A percentile compares a stretch with the other conserved stretches of the same genome.
These are phyloP conservation scores for Pempheris klunzingeri DNA, from an alignment of 2,797 vertebrate genomes.

Conservation along the genomic window DNA sequence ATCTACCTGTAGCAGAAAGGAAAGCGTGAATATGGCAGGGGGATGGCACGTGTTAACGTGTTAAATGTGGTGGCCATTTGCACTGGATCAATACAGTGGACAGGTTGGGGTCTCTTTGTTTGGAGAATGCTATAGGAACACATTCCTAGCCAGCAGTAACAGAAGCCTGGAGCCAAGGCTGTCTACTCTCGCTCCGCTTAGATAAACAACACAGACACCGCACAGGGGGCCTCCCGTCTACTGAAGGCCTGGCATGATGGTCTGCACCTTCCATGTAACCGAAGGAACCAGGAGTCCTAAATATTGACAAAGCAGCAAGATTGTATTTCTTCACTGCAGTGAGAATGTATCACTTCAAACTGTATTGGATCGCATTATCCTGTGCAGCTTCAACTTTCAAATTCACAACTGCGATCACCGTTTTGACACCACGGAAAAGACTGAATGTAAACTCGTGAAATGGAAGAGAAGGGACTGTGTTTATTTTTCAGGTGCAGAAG, in stretches of 20 bases:
- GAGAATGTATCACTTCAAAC: conserved; percentile 40
- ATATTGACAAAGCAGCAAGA: conserved; percentile 75
- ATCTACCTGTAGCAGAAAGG: not conserved
- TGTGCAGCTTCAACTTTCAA: conserved; percentile 21
- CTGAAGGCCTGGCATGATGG: conserved; percentile 78
- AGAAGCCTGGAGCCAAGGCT: conserved; percentile 92
- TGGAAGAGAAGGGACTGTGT: not conserved
- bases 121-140: conserved; percentile 88
- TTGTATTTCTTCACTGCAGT: conserved; percentile 56
- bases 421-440: conserved; percentile 35
- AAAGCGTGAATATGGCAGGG: conserved; percentile 2
- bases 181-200: conserved; percentile 88
- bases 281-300: conserved; percentile 74
- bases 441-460: conserved; percentile 11
- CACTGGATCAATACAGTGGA: conserved; percentile 89
- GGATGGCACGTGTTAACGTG: conserved; percentile 57
- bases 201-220: conserved; percentile 89
- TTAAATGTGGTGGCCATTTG: conserved; percentile 72
- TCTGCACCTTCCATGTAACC: conserved; percentile 73
- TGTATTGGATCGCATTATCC: conserved; percentile 15
- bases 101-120: conserved; percentile 90
- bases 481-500: conserved; percentile 27
- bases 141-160: conserved; percentile 91
- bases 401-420: conserved; percentile 39
- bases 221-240: conserved; percentile 88